Evolutionary conservation across 1,140 invertebrate species (phyloP).

Genomic region (Lordiphosa mommai): DNA sequence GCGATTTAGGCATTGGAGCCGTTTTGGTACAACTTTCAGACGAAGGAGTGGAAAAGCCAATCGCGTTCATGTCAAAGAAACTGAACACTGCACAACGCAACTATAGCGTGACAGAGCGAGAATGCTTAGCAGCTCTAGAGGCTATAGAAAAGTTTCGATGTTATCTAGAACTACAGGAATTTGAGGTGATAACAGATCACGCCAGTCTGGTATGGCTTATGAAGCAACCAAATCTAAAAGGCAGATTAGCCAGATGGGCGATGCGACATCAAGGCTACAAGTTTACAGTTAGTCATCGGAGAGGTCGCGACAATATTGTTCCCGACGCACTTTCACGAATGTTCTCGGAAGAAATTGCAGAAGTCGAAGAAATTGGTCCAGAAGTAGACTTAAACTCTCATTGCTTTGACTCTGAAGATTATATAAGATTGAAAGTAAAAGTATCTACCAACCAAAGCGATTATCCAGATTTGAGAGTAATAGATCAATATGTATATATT

Average conservation of each 20-base stretch:
- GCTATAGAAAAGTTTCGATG: conserved; percentile 11
- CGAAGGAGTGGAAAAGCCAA: neutral
- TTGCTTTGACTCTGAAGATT: neutral
- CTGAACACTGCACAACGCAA: neutral
- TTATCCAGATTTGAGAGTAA: neutral
- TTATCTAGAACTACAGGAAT: conserved; percentile 13
- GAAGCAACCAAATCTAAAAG: conserved; percentile 2
- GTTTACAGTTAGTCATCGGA: conserved; percentile 4
- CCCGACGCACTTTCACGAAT: conserved; percentile 3
- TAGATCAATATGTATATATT: neutral
- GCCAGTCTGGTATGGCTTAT: conserved; percentile 6
- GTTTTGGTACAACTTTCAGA: neutral
- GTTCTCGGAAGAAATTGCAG: neutral
- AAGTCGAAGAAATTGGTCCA: neutral
- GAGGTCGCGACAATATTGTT: conserved; percentile 1
- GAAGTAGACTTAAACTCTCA: neutral
- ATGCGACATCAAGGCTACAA: neutral
- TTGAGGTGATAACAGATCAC: conserved; percentile 10
- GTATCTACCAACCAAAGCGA: neutral
- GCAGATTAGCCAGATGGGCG: conserved; percentile 3
- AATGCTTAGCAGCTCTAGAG: conserved; percentile 7
- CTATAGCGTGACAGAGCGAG: conserved; percentile 4
- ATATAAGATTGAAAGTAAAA: neutral
- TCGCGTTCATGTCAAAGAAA: conserved; percentile 4
- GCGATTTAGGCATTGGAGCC: conserved; percentile 1